These are phyloP conservation scores for Lutjanus erythropterus DNA, from an alignment of 2,113 vertebrate species.

Conservation along the genomic window DNA sequence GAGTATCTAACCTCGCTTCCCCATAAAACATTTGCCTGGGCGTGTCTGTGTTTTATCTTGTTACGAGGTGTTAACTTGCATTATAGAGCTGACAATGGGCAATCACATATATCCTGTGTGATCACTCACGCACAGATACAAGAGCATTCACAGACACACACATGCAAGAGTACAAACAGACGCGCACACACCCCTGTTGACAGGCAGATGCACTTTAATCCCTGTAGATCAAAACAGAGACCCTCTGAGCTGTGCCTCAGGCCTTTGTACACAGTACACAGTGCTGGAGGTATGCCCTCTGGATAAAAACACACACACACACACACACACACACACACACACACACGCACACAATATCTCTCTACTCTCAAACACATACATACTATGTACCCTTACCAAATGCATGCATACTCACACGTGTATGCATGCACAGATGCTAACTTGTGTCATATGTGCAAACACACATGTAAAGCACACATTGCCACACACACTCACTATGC, in stretches of 20 bases:
- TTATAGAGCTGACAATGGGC: constrained; percentile 16
- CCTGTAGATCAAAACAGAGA: constrained; percentile 31
- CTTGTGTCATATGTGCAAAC: constrained; percentile 4
- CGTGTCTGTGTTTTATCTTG: constrained; percentile 10
- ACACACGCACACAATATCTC: not conserved
- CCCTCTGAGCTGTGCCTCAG: constrained; percentile 5
- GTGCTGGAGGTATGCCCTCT: constrained; percentile 2
- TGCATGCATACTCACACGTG: not conserved
- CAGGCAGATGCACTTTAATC: constrained; percentile 32
- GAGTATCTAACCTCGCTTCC: constrained; percentile 3
- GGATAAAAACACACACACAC: constrained; percentile 7
- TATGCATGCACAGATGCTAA: not conserved
- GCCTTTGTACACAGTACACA: constrained; percentile 20
- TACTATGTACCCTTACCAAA: not conserved
- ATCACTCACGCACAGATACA: constrained; percentile 27
- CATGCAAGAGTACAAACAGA: not conserved
- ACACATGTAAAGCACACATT: not conserved
- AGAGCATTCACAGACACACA: not conserved
- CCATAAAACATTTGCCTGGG: constrained; percentile 13
- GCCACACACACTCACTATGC: not conserved
- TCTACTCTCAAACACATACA: not conserved
- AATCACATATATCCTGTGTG: constrained; percentile 25
- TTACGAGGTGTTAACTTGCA: constrained; percentile 29
- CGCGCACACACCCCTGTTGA: constrained; percentile 34
- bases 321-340: not conserved